Evolutionary conservation across 2,113 vertebrate genomes (phyloP).

Genomic region (Xiphophorus couchianus): DNA sequence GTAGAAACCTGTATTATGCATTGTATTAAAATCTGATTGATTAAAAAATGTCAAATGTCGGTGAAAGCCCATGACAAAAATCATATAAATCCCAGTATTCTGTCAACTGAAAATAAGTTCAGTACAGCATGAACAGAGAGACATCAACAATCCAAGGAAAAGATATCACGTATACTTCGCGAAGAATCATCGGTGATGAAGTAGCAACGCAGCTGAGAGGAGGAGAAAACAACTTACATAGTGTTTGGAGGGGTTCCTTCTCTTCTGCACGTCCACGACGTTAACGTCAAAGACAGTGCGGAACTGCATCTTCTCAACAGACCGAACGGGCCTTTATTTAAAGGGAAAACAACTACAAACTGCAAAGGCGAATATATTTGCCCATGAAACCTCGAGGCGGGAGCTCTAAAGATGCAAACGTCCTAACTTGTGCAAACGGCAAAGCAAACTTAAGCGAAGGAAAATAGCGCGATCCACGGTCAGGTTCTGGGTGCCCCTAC

Average conservation of each 20-base stretch:
- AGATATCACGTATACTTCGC: neutral
- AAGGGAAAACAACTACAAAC: neutral
- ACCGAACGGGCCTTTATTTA: constrained; percentile 7
- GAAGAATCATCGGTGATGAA: neutral
- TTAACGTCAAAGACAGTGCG: constrained; percentile 87
- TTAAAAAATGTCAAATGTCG: neutral
- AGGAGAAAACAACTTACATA: constrained; percentile 84
- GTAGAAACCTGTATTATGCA: no score
- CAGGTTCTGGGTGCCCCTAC: constrained; percentile 28
- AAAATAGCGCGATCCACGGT: neutral
- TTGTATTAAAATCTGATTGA: neutral
- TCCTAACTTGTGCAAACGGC: neutral
- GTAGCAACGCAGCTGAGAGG: neutral
- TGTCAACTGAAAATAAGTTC: no score
- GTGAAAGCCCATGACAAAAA: neutral
- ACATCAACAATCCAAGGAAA: neutral
- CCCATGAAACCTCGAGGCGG: constrained; percentile 44
- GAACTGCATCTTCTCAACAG: constrained; percentile 81
- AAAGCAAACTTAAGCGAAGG: constrained; percentile 6
- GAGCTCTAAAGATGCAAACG: neutral
- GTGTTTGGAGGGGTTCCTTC: constrained; percentile 93
- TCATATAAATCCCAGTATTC: neutral
- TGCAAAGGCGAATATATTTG: constrained; percentile 13
- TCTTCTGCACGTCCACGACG: constrained; percentile 93
- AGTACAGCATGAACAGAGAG: neutral